These are phyloP conservation scores for Leptatherina wallacei DNA, from an alignment of 2,797 vertebrate species.

Conservation along the genomic window DNA sequence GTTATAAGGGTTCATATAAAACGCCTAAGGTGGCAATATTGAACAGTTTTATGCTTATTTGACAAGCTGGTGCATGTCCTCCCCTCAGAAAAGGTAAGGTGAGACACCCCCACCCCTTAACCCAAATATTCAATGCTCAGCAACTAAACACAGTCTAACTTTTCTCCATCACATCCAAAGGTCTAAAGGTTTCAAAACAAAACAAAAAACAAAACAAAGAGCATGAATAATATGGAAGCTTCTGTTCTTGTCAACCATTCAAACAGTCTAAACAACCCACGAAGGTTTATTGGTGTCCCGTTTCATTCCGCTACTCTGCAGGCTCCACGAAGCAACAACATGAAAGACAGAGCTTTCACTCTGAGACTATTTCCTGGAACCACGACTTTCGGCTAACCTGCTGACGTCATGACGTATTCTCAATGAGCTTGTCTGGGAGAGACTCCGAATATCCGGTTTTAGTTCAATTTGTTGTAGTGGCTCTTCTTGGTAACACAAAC, in stretches of 20 bases:
- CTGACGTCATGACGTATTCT: not conserved
- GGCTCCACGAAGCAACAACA: not conserved
- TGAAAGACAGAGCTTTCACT: constrained; percentile 53
- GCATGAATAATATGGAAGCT: constrained; percentile 4
- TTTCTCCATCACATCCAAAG: not conserved
- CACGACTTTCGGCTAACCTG: not conserved
- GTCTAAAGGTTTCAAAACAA: not conserved
- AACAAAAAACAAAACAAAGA: constrained; percentile 17
- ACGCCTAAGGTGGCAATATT: too few relatives aligned
- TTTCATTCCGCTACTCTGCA: constrained; percentile 47
- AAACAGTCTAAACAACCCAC: constrained; percentile 46
- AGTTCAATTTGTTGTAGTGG: constrained; percentile 13
- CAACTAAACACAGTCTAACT: not conserved
- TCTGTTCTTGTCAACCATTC: constrained; percentile 49
- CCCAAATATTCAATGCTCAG: too few relatives aligned
- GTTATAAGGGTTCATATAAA: too few relatives aligned
- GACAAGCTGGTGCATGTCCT: not conserved
- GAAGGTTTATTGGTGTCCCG: constrained; percentile 39
- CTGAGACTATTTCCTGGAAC: constrained; percentile 2
- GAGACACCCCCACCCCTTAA: too few relatives aligned
- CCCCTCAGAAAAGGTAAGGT: too few relatives aligned
- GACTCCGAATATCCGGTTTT: not conserved
- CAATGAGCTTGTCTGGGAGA: not conserved
- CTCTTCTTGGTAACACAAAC: not conserved
- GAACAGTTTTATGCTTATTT: too few relatives aligned